Conservation (phyloP, 2,888 invertebrate species). For the Drosophila prolongata region DNA sequence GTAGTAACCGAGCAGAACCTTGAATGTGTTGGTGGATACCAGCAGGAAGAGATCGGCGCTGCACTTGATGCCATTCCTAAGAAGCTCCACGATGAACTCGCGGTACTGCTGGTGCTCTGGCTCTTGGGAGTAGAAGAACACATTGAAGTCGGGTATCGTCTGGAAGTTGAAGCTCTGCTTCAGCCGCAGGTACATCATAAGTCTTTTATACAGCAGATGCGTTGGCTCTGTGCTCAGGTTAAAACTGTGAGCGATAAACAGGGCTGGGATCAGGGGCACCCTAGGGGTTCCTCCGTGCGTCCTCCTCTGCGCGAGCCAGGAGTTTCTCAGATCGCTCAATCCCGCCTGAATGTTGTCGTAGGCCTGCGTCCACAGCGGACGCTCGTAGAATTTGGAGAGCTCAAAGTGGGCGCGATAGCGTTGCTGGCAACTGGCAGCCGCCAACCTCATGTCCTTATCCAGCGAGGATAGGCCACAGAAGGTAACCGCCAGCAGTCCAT, state of each 20-base stretch:
- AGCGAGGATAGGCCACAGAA: conserved; percentile 90
- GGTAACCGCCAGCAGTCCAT: conserved; percentile 89
- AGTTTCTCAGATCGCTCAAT: conserved; percentile 70
- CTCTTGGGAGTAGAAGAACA: conserved; percentile 92
- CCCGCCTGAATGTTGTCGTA: conserved; percentile 84
- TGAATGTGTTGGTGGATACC: conserved; percentile 90
- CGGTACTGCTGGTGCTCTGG: conserved; percentile 89
- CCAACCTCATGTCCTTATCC: conserved; percentile 88
- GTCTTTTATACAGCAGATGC: conserved; percentile 90
- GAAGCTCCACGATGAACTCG: conserved; percentile 91
- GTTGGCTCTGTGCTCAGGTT: conserved; percentile 90
- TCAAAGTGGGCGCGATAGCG: conserved; percentile 91
- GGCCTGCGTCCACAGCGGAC: conserved; percentile 82
- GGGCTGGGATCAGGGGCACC: conserved; percentile 80
- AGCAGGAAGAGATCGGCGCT: conserved; percentile 90
- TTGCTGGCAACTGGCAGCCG: conserved; percentile 90
- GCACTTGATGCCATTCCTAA: conserved; percentile 91
- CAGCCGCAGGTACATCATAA: conserved; percentile 91
- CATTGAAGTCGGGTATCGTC: conserved; percentile 94
- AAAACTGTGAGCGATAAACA: conserved; percentile 84
- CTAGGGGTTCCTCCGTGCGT: conserved; percentile 81
- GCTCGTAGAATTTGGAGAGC: conserved; percentile 86
- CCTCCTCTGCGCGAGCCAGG: conserved; percentile 82
- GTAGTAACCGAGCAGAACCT: conserved; percentile 90
- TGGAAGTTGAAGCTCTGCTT: conserved; percentile 91